Conservation (phyloP, 1,140 invertebrate genomes). For the Caerostris extrusa region DNA sequence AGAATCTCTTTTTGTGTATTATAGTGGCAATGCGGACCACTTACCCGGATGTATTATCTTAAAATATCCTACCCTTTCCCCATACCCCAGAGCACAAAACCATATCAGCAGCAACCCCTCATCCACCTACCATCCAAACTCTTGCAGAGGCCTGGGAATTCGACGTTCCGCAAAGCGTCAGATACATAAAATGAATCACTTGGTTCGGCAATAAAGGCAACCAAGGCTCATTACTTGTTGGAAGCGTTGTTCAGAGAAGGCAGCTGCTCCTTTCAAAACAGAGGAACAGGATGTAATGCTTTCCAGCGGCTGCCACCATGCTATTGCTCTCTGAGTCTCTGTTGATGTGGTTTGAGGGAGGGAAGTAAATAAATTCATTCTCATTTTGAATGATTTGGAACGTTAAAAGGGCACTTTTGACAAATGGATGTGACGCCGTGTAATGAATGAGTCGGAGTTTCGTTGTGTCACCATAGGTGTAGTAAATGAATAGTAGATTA, state of each 20-base stretch:
- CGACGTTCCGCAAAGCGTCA: neutral
- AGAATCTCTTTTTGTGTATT: neutral
- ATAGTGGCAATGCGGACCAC: neutral
- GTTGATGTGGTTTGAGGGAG: neutral
- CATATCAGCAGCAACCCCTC: neutral
- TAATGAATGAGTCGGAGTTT: no score
- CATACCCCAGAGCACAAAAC: neutral
- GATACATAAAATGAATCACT: neutral
- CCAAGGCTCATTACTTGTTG: neutral
- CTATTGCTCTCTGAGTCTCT: neutral
- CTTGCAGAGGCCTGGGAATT: neutral
- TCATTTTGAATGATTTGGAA: neutral
- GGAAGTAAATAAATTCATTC: neutral
- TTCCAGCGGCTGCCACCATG: neutral
- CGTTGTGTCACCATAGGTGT: no score
- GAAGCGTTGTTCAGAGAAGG: neutral
- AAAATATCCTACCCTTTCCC: neutral
- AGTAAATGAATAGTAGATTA: no score
- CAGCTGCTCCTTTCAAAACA: neutral
- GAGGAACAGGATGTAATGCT: neutral
- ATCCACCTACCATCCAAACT: neutral
- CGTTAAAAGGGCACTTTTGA: no score
- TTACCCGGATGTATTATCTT: constrained; percentile 15
- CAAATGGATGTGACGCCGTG: no score
- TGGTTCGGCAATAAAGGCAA: neutral